phyloP scores from a whole-genome alignment of 2,113 vertebrate species.

The Chascanopsetta lugubris region DNA sequence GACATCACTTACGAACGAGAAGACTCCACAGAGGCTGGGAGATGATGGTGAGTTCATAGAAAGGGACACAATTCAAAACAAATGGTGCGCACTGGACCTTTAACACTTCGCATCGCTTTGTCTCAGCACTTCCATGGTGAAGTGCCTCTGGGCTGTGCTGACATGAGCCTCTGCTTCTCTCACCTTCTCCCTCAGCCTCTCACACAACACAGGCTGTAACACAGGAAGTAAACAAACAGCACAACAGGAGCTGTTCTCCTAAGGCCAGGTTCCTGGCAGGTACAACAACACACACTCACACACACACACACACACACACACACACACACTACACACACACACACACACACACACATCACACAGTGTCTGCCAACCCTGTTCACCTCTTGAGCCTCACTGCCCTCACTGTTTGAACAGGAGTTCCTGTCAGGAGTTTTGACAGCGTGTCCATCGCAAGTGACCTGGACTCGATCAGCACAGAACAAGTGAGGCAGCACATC shows the following conservation, averaged over 20 bases:
- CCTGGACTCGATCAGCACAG: constrained; percentile 77
- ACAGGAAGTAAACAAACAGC: constrained; percentile 14
- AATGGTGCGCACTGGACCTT: too few species aligned
- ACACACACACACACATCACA: background rate
- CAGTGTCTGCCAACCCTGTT: too few species aligned
- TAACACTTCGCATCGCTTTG: too few species aligned
- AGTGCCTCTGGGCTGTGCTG: background rate
- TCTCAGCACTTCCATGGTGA: background rate
- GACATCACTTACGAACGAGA: constrained; percentile 1
- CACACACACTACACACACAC: background rate
- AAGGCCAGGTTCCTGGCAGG: constrained; percentile 71
- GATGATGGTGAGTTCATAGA: too few species aligned
- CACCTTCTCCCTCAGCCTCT: constrained; percentile 28
- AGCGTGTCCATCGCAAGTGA: constrained; percentile 79
- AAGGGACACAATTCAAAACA: too few species aligned
- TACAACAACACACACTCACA: constrained; percentile 56
- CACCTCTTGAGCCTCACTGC: too few species aligned
- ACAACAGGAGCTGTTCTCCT: constrained; percentile 5
- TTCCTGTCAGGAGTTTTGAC: constrained; percentile 76
- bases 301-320: too few species aligned
- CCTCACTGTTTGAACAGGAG: constrained; percentile 53
- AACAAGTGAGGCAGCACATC: constrained; percentile 68
- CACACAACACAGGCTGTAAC: constrained; percentile 21
- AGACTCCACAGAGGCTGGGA: background rate
- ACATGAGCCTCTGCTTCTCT: background rate